Evolutionary conservation across 2,797 vertebrate species (phyloP).

Genomic region (Bovichtus diacanthus): DNA sequence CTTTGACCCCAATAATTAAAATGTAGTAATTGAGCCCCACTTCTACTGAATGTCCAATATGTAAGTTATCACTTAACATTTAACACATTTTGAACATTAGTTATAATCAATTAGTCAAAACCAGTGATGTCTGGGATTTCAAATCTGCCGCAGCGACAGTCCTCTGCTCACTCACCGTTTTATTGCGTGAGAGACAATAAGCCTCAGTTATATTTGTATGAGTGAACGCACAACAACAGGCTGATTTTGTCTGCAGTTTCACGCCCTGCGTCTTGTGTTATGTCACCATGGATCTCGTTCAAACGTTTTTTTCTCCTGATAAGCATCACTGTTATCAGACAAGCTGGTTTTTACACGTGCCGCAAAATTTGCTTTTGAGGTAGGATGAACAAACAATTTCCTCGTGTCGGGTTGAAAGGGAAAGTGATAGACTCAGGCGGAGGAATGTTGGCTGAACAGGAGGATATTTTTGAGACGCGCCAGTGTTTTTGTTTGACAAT

Average conservation of each 20-base stretch:
- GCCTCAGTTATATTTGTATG: conserved; percentile 59
- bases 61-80: background rate
- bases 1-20: too few species aligned
- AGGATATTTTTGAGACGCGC: conserved; percentile 30
- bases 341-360: conserved; percentile 7
- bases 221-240: conserved; percentile 67
- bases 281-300: conserved; percentile 48
- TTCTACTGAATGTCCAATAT: too few species aligned
- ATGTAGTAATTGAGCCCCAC: too few species aligned
- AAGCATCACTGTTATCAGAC: conserved; percentile 23
- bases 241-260: conserved; percentile 60
- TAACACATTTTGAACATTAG: background rate
- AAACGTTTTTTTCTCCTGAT: conserved; percentile 44
- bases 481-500: conserved; percentile 48
- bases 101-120: background rate
- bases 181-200: conserved; percentile 49
- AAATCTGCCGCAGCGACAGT: background rate
- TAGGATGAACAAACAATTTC: conserved; percentile 32
- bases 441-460: conserved; percentile 42
- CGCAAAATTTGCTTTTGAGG: conserved; percentile 12
- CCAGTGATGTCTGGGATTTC: background rate
- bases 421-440: conserved; percentile 10
- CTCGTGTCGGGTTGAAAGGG: background rate
- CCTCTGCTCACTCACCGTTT: conserved; percentile 39
- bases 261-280: conserved; percentile 50